These are phyloP conservation scores for Danaus plexippus DNA, from an alignment of 1,140 invertebrate species.

Conservation along the genomic window DNA sequence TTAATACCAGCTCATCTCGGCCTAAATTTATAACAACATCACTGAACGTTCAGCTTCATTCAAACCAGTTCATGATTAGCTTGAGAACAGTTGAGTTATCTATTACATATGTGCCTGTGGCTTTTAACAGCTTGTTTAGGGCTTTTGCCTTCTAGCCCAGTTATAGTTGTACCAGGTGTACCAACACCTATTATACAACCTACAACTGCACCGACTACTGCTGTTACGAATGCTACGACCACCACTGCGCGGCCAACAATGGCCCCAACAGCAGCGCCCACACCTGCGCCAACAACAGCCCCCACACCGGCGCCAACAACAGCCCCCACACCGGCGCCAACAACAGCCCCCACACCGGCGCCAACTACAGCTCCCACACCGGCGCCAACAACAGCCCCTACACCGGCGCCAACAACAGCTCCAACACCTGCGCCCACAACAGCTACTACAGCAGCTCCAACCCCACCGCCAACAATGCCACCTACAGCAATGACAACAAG, in stretches of 20 bases:
- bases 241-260: constrained; percentile 7
- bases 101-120: constrained; percentile 62
- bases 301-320: constrained; percentile 17
- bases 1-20: constrained; percentile 54
- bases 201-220: constrained; percentile 35
- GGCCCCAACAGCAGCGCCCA: constrained; percentile 12
- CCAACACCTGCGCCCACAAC: constrained; percentile 19
- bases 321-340: constrained; percentile 17
- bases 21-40: constrained; percentile 35
- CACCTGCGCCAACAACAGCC: constrained; percentile 9
- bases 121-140: constrained; percentile 64
- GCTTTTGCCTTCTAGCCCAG: constrained; percentile 43
- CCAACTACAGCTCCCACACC: constrained; percentile 15
- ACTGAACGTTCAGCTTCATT: constrained; percentile 20
- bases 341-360: constrained; percentile 13
- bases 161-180: constrained; percentile 46
- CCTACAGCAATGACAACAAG: constrained; percentile 15
- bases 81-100: constrained; percentile 4
- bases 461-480: constrained; percentile 12
- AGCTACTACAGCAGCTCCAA: constrained; percentile 22
- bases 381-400: constrained; percentile 11
- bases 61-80: constrained; percentile 14
- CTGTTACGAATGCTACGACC: constrained; percentile 21
- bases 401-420: constrained; percentile 15
- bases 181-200: constrained; percentile 42